Evolutionary conservation across 2,888 invertebrate genomes (phyloP), one percentile per base, ranked within the genome.

Genomic region (Heliconius aoede): DNA sequence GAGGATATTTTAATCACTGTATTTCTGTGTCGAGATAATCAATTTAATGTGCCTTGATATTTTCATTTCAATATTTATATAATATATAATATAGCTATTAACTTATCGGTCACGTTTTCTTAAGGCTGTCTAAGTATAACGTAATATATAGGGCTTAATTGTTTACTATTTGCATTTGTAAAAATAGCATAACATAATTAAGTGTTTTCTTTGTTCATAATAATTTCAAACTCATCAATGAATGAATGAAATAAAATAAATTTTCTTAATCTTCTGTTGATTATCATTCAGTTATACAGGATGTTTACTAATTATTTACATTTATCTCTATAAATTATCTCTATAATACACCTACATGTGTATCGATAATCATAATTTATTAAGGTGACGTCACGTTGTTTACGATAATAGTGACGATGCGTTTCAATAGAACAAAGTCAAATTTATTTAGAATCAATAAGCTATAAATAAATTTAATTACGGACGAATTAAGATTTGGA

Each of bases 1-100:
- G n/a, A n/a, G n/a, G n/a, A 58, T 76, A 46, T 76, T 69, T 72
- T 69, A 28, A 51, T 40, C 55, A n/a, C 13, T 18, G 55, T 74
- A 60, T 74, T 76, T 75, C 61, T 80, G 75, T 75, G 26, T 67
- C 65, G 36, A 67, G 80, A 78, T 78, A 80, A 78, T 28, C 46
- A 79, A 74, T 69, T 36, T 51, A 74, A 62, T 73, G 36, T 61
- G 15, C 61, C 51, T 72, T 40, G 76, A 62, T 78, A 74, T 79
- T 68, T 72, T 76, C 73, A 71, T 72, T 46, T 61, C 67, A 78
- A 76, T 78, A n/a, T n/a, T n/a, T n/a, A n/a, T n/a, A n/a, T n/a
- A n/a, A n/a, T n/a, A n/a, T n/a, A n/a, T n/a, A n/a, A n/a, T n/a
- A 15, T 11, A 15, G 46, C 46, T 46, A 15, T 18, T 46, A 18